Percentiles rank a stretch among this genome's conserved stretches.
Evolutionary conservation across 23 tunicate species (phyloP).

Genomic region (Clavelina lepadiformis): DNA sequence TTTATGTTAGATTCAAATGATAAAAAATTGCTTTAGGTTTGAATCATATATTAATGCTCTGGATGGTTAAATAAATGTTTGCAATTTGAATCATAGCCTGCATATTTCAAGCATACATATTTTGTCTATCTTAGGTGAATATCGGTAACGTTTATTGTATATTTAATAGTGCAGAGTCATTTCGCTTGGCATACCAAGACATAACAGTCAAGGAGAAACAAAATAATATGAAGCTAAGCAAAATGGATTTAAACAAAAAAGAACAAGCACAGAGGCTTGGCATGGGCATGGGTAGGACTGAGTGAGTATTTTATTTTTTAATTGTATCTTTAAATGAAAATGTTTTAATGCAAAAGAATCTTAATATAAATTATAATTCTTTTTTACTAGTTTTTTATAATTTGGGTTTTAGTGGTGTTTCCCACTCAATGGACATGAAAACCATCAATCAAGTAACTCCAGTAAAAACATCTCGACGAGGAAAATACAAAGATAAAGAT

Average conservation of each 20-base stretch:
- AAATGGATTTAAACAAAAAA: conserved; percentile 71
- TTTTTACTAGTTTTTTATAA: no score
- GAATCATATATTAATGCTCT: no score
- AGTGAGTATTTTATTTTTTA: conserved; percentile 34
- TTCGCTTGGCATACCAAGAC: conserved; percentile 74
- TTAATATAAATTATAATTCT: no score
- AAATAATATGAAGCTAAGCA: conserved; percentile 31
- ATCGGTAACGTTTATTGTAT: not conserved
- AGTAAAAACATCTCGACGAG: conserved; percentile 36
- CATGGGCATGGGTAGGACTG: conserved; percentile 87
- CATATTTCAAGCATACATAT: no score
- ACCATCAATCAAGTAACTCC: conserved; percentile 73
- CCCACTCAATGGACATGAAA: conserved; percentile 67
- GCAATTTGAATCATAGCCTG: no score
- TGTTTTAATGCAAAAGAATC: no score
- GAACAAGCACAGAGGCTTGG: conserved; percentile 84
- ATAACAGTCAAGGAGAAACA: conserved; percentile 40
- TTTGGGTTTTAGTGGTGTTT: conserved; percentile 79
- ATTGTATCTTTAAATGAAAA: not conserved
- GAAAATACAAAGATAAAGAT: conserved; percentile 48
- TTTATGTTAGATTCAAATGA: no score
- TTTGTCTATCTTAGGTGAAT: no score
- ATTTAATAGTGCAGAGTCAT: conserved; percentile 34
- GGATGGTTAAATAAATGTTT: no score
- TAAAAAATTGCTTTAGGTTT: no score